A percentile compares a stretch with the other conserved stretches of the same genome.
Evolutionary conservation across 2,113 vertebrate genomes (phyloP).

Genomic region (Vulpes lagopus): DNA sequence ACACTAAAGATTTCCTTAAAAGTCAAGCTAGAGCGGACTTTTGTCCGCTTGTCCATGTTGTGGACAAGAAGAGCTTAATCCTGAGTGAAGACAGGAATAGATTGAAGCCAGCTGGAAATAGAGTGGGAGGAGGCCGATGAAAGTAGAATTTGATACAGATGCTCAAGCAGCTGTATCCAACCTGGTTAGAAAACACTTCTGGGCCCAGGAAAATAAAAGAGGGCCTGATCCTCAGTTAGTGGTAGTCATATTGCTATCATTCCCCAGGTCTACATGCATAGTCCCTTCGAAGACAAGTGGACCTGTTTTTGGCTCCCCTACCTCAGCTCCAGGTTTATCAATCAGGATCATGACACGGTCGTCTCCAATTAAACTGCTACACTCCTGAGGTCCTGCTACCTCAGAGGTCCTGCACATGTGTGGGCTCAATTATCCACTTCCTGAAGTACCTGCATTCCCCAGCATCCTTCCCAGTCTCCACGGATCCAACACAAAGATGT

Average conservation of each 20-base stretch:
- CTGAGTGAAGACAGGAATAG: neutral
- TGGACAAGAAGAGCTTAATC: neutral
- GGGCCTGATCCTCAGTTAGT: no score
- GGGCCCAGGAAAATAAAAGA: neutral
- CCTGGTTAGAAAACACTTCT: neutral
- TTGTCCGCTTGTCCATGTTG: no score
- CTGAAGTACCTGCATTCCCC: fast-evolving
- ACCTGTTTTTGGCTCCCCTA: no score
- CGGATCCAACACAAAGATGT: neutral
- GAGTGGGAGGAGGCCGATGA: neutral
- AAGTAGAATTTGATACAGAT: neutral
- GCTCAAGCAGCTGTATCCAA: neutral
- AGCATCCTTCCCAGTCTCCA: neutral
- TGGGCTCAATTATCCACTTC: neutral
- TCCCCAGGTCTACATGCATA: neutral
- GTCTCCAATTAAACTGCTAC: neutral
- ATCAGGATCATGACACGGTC: neutral
- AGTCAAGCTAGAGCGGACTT: neutral
- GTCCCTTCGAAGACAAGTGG: neutral
- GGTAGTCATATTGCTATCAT: neutral
- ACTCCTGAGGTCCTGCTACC: neutral
- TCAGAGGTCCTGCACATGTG: neutral
- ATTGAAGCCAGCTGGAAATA: neutral
- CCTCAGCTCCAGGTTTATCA: neutral
- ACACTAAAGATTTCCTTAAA: neutral